Percentiles rank a stretch among this genome's conserved stretches.
Evolutionary conservation across 1,140 invertebrate species (phyloP).

Genomic region (Anagrus nilaparvatae): DNA sequence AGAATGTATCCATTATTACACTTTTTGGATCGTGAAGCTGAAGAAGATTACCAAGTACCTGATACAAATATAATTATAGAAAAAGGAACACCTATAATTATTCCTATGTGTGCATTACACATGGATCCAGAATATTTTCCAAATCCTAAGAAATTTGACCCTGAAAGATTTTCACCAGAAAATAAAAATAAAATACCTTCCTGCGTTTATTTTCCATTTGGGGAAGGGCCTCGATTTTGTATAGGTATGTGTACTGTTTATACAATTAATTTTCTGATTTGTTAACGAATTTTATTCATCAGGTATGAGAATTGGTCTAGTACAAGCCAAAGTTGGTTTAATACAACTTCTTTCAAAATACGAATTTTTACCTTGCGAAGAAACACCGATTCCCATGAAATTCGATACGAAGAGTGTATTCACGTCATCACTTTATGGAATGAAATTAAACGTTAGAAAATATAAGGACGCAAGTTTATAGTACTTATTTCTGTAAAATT

Average conservation of each 20-base stretch:
- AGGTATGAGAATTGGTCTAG: conserved; percentile 26
- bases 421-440: conserved; percentile 1
- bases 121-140: conserved; percentile 55
- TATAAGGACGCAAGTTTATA: too few relatives aligned
- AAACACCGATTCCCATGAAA: conserved; percentile 19
- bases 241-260: conserved; percentile 9
- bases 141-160: conserved; percentile 60
- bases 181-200: conserved; percentile 31
- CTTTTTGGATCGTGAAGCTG: conserved; percentile 39
- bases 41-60: conserved; percentile 38
- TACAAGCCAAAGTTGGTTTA: conserved; percentile 27
- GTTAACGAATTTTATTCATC: not conserved
- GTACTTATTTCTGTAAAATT: too few relatives aligned
- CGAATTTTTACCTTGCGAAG: conserved; percentile 19
- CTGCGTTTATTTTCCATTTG: conserved; percentile 47
- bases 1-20: conserved; percentile 49
- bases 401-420: conserved; percentile 15
- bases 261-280: not conserved
- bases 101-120: conserved; percentile 50
- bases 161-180: conserved; percentile 57
- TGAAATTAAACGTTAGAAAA: conserved; percentile 5
- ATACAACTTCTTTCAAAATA: conserved; percentile 23
- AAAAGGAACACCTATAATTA: conserved; percentile 43
- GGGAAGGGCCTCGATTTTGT: conserved; percentile 19
- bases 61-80: conserved; percentile 43